Percentiles rank a stretch among this genome's conserved stretches.
phyloP scores from a whole-genome alignment of 2,113 vertebrate genomes.

The Balaenoptera acutorostrata region DNA sequence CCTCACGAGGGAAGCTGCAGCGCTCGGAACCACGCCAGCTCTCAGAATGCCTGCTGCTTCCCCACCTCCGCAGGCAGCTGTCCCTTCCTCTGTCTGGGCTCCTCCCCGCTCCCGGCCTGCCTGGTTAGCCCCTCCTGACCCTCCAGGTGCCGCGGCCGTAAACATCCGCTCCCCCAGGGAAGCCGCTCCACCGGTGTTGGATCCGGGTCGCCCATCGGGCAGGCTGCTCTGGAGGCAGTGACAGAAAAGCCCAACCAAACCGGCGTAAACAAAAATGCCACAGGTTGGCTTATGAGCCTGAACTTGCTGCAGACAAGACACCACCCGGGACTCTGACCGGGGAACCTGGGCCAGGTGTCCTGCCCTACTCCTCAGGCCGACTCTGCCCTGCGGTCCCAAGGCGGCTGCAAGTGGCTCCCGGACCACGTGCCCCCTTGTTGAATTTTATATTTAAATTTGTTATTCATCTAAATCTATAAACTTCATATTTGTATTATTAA shows the following conservation, averaged over 20 bases:
- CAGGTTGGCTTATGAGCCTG: background rate
- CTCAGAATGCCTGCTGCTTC: background rate
- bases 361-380: background rate
- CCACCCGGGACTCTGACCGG: background rate
- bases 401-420: rapidly evolving
- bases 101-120: no score
- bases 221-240: background rate
- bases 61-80: background rate
- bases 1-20: no score
- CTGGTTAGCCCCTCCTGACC: no score
- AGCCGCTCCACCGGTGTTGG: no score
- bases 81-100: background rate
- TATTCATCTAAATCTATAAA: background rate
- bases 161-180: background rate
- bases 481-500: background rate
- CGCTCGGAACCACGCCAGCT: rapidly evolving
- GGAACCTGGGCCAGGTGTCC: background rate
- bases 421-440: rapidly evolving
- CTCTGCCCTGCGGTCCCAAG: background rate
- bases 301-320: background rate
- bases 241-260: background rate
- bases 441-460: background rate
- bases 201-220: no score
- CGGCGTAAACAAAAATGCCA: background rate
- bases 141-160: background rate